These are phyloP conservation scores for Rhegmatorhina hoffmannsi DNA, from an alignment of 2,113 vertebrate species.

Conservation along the genomic window DNA sequence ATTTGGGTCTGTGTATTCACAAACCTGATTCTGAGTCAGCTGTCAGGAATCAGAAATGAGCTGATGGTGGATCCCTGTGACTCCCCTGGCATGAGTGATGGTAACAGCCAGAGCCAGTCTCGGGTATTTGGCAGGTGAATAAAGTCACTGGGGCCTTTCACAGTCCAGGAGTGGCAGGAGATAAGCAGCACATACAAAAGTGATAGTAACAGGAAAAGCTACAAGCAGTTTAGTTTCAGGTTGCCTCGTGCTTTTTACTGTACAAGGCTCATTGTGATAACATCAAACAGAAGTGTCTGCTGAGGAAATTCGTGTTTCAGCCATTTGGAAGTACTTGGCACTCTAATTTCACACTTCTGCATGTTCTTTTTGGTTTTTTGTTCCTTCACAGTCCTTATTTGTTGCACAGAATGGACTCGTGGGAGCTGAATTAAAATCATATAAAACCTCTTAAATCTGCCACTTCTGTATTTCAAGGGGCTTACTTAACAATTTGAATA, in stretches of 20 bases:
- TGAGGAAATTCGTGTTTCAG: not conserved
- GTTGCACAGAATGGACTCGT: not conserved
- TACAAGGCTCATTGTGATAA: not conserved
- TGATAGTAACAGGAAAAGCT: not conserved
- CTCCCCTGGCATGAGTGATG: not conserved
- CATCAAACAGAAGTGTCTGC: not conserved
- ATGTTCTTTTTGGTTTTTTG: not conserved
- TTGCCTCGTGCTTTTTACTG: not conserved
- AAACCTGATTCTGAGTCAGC: not conserved
- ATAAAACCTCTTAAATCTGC: not conserved
- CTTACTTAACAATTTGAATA: not conserved
- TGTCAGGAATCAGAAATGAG: not conserved
- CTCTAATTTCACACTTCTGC: not conserved
- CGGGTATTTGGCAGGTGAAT: not conserved
- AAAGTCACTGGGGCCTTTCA: not conserved
- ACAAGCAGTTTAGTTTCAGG: not conserved
- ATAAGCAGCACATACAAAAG: not conserved
- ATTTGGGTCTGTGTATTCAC: not conserved
- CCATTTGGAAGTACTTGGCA: not conserved
- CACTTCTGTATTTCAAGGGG: not conserved
- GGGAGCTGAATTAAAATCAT: not conserved
- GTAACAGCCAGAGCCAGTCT: not conserved
- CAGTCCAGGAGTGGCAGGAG: not conserved
- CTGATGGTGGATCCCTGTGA: fast-evolving
- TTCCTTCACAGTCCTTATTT: not conserved